Percentiles rank a stretch among this genome's conserved stretches.
phyloP scores from a whole-genome alignment of 2,888 invertebrate species.

The Acanthococcus lagerstroemiae region DNA sequence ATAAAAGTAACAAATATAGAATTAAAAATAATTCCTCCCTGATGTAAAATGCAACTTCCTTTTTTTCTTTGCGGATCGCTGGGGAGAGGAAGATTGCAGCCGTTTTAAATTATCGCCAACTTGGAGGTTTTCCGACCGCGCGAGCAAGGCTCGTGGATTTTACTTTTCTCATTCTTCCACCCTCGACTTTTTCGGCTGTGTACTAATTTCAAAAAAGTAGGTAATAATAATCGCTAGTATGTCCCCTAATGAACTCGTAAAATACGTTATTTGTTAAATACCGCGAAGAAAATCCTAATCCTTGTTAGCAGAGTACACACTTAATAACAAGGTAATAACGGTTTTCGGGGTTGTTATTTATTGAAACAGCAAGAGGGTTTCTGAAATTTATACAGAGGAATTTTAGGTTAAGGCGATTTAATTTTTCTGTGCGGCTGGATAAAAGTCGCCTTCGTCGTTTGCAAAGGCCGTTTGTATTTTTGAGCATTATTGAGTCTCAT shows the following conservation, averaged over 20 bases:
- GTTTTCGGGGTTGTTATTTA: no score
- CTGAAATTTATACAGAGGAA: no score
- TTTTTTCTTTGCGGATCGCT: slow-evolving; percentile 16
- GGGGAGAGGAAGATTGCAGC: slow-evolving; percentile 24
- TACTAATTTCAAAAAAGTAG: neutral
- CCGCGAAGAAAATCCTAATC: no score
- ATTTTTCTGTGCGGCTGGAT: no score
- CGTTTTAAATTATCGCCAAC: slow-evolving; percentile 27
- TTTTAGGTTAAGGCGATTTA: no score
- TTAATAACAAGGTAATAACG: no score
- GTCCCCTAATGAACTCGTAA: neutral
- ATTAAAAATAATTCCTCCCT: slow-evolving; percentile 31
- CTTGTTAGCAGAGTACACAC: no score
- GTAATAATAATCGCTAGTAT: neutral
- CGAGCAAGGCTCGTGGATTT: no score
- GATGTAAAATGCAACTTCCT: slow-evolving; percentile 31
- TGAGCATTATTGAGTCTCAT: no score
- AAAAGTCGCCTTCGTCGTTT: no score
- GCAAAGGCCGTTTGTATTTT: no score
- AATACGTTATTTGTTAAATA: neutral
- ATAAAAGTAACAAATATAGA: slow-evolving; percentile 31
- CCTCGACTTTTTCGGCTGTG: neutral
- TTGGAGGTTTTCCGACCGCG: neutral
- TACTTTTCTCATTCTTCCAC: neutral
- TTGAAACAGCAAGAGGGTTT: no score